Conservation (phyloP, 2,113 vertebrate species). For the Callorhinus ursinus region DNA sequence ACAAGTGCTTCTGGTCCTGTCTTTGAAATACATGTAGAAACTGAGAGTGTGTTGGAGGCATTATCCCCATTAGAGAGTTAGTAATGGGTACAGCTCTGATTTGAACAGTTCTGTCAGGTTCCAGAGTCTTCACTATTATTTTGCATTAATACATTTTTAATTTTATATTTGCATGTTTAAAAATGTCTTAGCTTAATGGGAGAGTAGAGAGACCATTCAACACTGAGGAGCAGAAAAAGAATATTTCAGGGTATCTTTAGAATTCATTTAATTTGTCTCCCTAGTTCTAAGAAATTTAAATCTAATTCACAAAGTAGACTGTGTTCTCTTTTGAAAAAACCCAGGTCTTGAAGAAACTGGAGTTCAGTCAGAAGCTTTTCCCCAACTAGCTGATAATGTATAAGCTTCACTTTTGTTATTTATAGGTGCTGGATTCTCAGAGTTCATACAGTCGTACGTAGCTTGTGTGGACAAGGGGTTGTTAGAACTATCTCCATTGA, state of each 20-base stretch:
- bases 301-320: neutral
- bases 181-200: neutral
- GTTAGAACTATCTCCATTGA: neutral
- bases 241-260: neutral
- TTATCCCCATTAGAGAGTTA: neutral
- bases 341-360: neutral
- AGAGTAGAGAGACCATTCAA: neutral
- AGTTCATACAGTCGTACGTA: neutral
- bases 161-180: slow-evolving; percentile 31
- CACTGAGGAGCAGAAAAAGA: neutral
- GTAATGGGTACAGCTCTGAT: neutral
- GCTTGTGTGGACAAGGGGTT: neutral
- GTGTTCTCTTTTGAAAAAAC: neutral
- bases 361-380: neutral
- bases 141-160: neutral
- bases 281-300: slow-evolving; percentile 12
- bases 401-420: neutral
- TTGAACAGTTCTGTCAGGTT: neutral
- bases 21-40: neutral
- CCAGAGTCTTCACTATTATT: slow-evolving; percentile 8
- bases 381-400: neutral
- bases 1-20: neutral
- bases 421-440: neutral
- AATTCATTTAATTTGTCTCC: neutral
- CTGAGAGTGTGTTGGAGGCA: neutral